Percentiles rank a stretch among this genome's conserved stretches.
phyloP scores from a whole-genome alignment of 2,113 vertebrate species.

The Mixornis gularis region DNA sequence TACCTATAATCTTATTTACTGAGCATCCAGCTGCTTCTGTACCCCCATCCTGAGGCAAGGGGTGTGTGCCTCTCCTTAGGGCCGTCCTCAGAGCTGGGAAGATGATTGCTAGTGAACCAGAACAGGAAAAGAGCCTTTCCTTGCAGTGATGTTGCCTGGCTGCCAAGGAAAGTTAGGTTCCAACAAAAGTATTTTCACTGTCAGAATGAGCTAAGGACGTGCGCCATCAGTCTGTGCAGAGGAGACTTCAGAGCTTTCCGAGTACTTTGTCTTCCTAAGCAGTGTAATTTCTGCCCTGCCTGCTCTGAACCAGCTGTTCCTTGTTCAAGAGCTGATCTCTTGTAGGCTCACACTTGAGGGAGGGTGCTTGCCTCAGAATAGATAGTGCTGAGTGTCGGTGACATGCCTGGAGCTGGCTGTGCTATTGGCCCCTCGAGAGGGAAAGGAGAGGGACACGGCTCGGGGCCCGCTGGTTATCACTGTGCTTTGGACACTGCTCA shows the following conservation, averaged over 20 bases:
- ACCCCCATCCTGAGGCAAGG: neutral
- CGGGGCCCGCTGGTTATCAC: rapidly evolving
- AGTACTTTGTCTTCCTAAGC: slow-evolving; percentile 1
- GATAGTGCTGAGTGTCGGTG: slow-evolving; percentile 18
- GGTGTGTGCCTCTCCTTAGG: neutral
- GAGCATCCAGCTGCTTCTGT: neutral
- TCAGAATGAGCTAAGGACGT: neutral
- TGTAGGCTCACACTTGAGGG: neutral
- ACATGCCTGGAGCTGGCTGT: neutral
- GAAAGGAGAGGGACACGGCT: neutral
- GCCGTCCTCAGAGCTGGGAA: neutral
- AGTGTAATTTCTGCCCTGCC: neutral
- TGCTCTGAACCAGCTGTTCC: slow-evolving; percentile 11
- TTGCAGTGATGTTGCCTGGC: neutral
- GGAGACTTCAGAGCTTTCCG: neutral
- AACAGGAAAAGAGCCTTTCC: neutral
- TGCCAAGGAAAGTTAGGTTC: neutral
- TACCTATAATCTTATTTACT: neutral
- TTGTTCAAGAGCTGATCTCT: slow-evolving; percentile 3
- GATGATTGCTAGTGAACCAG: neutral
- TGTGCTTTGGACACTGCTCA: neutral
- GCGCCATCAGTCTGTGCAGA: neutral
- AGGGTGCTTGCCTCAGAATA: neutral
- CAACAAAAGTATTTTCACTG: neutral
- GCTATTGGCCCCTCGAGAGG: neutral